Base-by-base conservation (phyloP, 2,888 invertebrate species). In the Pammene aurita region DNA sequence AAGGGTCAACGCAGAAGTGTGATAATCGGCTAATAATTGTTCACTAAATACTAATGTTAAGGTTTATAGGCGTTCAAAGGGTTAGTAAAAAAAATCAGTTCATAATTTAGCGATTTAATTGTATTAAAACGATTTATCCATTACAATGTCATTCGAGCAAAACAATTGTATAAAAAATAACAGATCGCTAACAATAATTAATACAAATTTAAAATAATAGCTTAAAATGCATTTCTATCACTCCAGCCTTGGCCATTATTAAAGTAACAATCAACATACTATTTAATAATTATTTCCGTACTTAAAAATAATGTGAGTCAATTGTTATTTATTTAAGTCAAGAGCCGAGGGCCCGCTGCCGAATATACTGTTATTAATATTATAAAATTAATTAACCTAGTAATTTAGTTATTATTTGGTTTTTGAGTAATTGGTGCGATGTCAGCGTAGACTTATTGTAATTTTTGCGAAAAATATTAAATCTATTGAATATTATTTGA, bases 51-150 rank as follows among this genome's bases (percentile, higher is more conserved):
- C 26, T 2, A 26, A 26, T 1, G 26, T 26, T 26, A 26, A 26
- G 26, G 26, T 26, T 26, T 26, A 26, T 26, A 2, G 26, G 26
- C 26, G 4, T 26, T 26, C 4, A 42, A 48, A 7, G 13, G 44
- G 44, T 13, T 48, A 26, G 1, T 52, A 42, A 38, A 61, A 62
- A 70, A 72, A 60, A 73, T 57, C 34, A n/a, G 54, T 18, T 14
- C 14, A 67, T 71, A 72, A 73, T 66, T 72, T 66, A 73, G 74
- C 72, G 62, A 60, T 74, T 73, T 74, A 74, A 50, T 50, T 38
- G 50, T 61, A 61, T 61, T 61, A 61, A 61, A 61, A 61, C 61
- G 61, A 61, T 61, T 56, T 46, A 62, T 48, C 50, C 26, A 61
- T 35, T 61, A 67, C 61, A 62, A 50, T 48, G 38, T 61, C 52